These are phyloP conservation scores for Tupaia tana DNA, from an alignment of 2,113 vertebrate species.

Conservation along the genomic window DNA sequence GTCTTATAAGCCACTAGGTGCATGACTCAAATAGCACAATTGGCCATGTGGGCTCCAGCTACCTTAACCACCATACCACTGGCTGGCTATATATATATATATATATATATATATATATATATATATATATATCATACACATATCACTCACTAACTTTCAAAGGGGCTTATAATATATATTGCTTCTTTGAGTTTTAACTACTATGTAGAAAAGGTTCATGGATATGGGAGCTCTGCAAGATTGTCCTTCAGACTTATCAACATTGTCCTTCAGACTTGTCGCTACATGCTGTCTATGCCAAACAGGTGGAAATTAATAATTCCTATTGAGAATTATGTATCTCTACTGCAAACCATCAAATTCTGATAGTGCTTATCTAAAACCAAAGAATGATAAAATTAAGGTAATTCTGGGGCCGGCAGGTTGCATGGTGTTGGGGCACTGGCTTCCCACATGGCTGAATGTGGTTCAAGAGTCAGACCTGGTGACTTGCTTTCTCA, in stretches of 20 bases:
- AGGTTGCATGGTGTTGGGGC: too few relatives aligned
- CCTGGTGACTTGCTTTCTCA: too few relatives aligned
- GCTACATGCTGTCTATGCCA: neutral
- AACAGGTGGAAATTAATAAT: neutral
- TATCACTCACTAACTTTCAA: too few relatives aligned
- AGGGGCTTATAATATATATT: neutral
- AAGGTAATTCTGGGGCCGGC: neutral
- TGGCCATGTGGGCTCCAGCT: too few relatives aligned
- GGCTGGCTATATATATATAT: too few relatives aligned
- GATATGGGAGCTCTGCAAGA: neutral
- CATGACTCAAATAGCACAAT: too few relatives aligned
- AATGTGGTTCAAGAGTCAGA: too few relatives aligned
- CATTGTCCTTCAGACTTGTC: neutral
- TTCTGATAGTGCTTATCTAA: slow-evolving; percentile 48
- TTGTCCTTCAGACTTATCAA: neutral
- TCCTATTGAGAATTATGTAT: neutral
- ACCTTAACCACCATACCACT: too few relatives aligned
- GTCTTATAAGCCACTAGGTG: too few relatives aligned
- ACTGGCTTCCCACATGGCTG: too few relatives aligned
- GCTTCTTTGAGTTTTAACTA: neutral
- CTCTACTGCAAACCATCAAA: neutral
- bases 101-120: too few relatives aligned
- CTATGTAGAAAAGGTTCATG: neutral
- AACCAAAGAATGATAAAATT: slow-evolving; percentile 64
- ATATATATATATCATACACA: too few relatives aligned